These are phyloP conservation scores for Saguinus imperator DNA, from an alignment of 2,113 vertebrate genomes.

Conservation along the genomic window DNA sequence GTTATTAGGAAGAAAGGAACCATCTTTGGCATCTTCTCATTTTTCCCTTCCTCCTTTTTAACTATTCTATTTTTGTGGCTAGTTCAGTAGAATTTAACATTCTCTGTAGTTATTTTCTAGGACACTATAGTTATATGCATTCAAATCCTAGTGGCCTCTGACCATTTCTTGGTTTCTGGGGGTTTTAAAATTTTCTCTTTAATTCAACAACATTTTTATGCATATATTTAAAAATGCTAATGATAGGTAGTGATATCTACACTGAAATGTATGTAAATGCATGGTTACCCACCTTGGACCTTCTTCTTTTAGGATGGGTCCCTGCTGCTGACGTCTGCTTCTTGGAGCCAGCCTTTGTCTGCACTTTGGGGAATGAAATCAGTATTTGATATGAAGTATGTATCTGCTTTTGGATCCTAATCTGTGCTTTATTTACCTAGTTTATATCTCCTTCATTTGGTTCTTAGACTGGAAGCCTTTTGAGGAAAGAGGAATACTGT, in stretches of 20 bases:
- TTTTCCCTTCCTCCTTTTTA: not conserved
- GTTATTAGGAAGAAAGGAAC: not conserved
- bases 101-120: conserved; percentile 10
- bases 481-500: not conserved
- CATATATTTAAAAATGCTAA: conserved; percentile 25
- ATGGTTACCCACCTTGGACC: not conserved
- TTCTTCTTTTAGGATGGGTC: conserved; percentile 92
- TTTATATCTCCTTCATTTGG: not conserved
- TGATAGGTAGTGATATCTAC: not conserved
- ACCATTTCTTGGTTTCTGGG: not conserved
- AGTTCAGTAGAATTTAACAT: not conserved
- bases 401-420: conserved; percentile 56
- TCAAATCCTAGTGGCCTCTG: conserved; percentile 5
- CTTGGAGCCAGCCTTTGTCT: conserved; percentile 97
- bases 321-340: conserved; percentile 95
- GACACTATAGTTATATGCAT: not conserved
- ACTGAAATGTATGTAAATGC: not conserved
- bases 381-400: conserved; percentile 99
- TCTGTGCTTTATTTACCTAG: conserved; percentile 15
- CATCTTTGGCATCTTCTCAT: not conserved
- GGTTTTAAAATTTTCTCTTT: not conserved
- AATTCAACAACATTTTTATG: not conserved
- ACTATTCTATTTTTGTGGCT: not conserved
- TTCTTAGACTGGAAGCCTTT: conserved; percentile 44
- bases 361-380: conserved; percentile 99